A percentile compares a stretch with the other conserved stretches of the same genome.
Evolutionary conservation across 1,140 invertebrate genomes (phyloP).

Genomic region (Rhopalosiphum padi): DNA sequence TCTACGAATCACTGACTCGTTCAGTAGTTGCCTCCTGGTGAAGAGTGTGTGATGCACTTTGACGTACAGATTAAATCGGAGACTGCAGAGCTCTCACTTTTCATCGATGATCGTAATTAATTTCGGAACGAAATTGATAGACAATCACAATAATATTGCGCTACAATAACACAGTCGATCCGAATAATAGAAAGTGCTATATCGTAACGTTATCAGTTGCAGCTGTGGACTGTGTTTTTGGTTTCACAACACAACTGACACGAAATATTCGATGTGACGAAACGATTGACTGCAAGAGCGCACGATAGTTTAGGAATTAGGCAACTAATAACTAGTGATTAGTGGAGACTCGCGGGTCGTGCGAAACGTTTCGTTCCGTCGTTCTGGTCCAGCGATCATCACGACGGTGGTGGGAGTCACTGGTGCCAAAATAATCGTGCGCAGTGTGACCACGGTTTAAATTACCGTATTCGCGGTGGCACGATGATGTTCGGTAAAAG

Average conservation of each 20-base stretch:
- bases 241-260: background rate
- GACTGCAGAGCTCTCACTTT: background rate
- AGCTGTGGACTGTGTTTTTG: background rate
- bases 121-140: background rate
- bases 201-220: conserved; percentile 20
- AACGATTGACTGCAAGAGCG: background rate
- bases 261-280: conserved; percentile 37
- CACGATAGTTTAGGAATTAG: background rate
- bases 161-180: background rate
- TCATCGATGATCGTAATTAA: background rate
- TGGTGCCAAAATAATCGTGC: background rate
- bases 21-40: background rate
- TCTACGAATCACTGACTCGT: background rate
- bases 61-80: background rate
- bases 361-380: conserved; percentile 36
- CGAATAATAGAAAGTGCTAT: conserved; percentile 24
- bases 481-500: background rate
- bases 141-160: conserved; percentile 9
- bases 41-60: background rate
- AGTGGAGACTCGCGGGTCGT: background rate
- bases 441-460: background rate
- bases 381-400: background rate
- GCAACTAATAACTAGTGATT: background rate
- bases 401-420: background rate
- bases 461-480: background rate